A percentile compares a stretch with the other conserved stretches of the same genome.
Conservation (phyloP, 2,113 vertebrate species). For the Ictalurus punctatus region DNA sequence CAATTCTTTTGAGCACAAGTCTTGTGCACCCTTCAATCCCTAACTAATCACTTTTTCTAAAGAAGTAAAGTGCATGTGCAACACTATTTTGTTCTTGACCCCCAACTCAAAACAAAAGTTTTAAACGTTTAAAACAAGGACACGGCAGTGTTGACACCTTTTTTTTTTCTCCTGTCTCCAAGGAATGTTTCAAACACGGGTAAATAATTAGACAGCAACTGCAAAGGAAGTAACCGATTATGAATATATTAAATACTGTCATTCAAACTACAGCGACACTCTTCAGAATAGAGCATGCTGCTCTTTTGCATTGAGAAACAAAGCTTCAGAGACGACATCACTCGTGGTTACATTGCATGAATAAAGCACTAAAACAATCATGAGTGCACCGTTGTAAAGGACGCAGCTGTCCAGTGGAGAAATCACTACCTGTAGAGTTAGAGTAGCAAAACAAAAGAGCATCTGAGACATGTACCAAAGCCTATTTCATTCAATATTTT, state of each 20-base stretch:
- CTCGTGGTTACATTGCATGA: slow-evolving; percentile 76
- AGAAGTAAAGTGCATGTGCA: slow-evolving; percentile 76
- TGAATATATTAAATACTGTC: slow-evolving; percentile 73
- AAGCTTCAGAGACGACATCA: slow-evolving; percentile 54
- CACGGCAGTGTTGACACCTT: slow-evolving; percentile 65
- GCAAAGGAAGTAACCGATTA: slow-evolving; percentile 59
- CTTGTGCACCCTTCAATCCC: slow-evolving; percentile 45
- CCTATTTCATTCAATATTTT: slow-evolving; percentile 51
- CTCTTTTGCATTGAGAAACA: slow-evolving; percentile 39
- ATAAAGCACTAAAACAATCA: slow-evolving; percentile 72
- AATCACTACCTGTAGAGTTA: slow-evolving; percentile 78
- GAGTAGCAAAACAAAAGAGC: slow-evolving; percentile 48
- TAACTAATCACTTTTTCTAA: slow-evolving; percentile 38
- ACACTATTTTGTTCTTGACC: slow-evolving; percentile 63
- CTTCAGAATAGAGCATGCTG: slow-evolving; percentile 66
- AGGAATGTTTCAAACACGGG: slow-evolving; percentile 75
- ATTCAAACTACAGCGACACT: slow-evolving; percentile 60
- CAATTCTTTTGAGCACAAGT: background rate
- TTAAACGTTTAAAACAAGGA: slow-evolving; percentile 26
- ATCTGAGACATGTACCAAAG: slow-evolving; percentile 63
- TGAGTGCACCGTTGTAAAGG: slow-evolving; percentile 77
- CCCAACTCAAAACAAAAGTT: slow-evolving; percentile 62
- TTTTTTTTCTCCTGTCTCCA: slow-evolving; percentile 37
- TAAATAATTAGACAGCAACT: slow-evolving; percentile 66
- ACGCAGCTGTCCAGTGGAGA: slow-evolving; percentile 79